phyloP scores from a whole-genome alignment of 2,797 vertebrate genomes.

The Spinus olivaceus region DNA sequence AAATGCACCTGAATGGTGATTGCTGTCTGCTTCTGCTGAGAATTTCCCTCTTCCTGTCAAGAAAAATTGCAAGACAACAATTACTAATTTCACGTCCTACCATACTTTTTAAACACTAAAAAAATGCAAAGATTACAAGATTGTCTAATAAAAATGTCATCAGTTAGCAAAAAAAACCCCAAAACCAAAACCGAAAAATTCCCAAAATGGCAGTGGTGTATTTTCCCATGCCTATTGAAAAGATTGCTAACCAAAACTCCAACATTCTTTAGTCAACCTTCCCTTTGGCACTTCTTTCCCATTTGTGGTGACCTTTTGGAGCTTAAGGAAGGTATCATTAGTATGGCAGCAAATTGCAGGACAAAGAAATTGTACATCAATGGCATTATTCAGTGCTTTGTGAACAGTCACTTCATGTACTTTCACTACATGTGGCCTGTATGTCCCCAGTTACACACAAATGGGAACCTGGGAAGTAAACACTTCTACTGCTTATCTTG shows the following conservation, averaged over 20 bases:
- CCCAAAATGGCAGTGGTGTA: neutral
- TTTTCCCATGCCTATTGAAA: neutral
- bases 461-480: neutral
- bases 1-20: neutral
- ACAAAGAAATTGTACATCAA: neutral
- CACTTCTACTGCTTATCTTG: neutral
- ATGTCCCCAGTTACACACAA: neutral
- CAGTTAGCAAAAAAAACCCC: neutral
- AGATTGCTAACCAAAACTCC: neutral
- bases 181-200: neutral
- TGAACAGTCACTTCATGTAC: neutral
- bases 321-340: neutral
- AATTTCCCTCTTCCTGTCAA: neutral
- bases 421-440: neutral
- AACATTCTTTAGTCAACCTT: neutral
- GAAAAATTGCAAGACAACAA: neutral
- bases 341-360: neutral
- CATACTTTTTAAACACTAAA: neutral
- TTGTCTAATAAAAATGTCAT: neutral
- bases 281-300: neutral
- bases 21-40: neutral
- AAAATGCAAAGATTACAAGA: neutral
- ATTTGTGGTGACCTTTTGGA: neutral
- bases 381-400: neutral
- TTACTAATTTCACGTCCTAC: neutral